phyloP scores from a whole-genome alignment of 1,140 invertebrate species.

The Caenorhabditis inopinata region DNA sequence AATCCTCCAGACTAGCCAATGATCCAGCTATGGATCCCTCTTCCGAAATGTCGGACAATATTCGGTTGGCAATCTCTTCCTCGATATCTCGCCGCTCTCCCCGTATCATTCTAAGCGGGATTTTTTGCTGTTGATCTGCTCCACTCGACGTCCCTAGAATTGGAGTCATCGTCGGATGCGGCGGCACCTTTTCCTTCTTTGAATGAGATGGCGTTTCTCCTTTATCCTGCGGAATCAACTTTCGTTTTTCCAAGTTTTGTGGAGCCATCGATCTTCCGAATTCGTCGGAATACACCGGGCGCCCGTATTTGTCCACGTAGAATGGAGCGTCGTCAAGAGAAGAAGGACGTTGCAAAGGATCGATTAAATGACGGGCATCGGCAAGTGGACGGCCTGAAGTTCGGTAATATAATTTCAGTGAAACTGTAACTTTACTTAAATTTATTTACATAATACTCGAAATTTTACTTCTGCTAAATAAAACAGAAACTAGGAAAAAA shows the following conservation, averaged over 20 bases:
- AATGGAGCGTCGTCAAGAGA: constrained; percentile 14
- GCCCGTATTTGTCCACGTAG: constrained; percentile 28
- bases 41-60: constrained; percentile 57
- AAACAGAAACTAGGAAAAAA: too few species aligned
- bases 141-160: not conserved
- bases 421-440: too few species aligned
- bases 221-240: constrained; percentile 57
- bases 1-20: constrained; percentile 56
- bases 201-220: constrained; percentile 55
- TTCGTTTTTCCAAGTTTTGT: constrained; percentile 32
- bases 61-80: constrained; percentile 62
- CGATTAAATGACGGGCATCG: not conserved
- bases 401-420: too few species aligned
- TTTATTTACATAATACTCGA: too few species aligned
- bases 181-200: constrained; percentile 33
- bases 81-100: constrained; percentile 62
- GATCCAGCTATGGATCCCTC: constrained; percentile 60
- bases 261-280: constrained; percentile 31
- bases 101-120: constrained; percentile 59
- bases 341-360: not conserved
- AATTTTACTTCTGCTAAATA: too few species aligned
- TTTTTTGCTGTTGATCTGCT: constrained; percentile 28
- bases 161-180: not conserved
- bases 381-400: not conserved
- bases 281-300: not conserved